Percentiles rank a stretch among this genome's conserved stretches.
These are phyloP conservation scores for Psittacula cyanocephala DNA, from an alignment of 2,113 vertebrate genomes.

Conservation along the genomic window DNA sequence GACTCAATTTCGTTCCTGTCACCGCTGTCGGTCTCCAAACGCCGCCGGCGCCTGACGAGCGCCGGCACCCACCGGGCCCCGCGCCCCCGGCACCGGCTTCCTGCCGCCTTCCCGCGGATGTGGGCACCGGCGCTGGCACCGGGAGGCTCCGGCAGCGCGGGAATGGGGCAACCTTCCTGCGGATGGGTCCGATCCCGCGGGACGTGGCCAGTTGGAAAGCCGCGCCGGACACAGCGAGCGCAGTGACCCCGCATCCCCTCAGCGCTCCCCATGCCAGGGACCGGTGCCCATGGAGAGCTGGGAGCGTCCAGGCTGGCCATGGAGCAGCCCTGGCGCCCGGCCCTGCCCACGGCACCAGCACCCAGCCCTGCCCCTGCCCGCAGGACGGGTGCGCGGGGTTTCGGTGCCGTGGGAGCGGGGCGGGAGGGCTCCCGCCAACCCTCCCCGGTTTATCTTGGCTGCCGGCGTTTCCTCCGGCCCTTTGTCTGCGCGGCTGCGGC, in stretches of 20 bases:
- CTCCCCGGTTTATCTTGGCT: neutral
- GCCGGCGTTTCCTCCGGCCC: neutral
- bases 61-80: neutral
- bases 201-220: neutral
- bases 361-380: neutral
- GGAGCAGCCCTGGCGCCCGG: neutral
- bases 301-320: neutral
- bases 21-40: constrained; percentile 70
- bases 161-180: neutral
- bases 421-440: neutral
- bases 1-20: constrained; percentile 88
- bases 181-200: neutral
- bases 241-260: too few relatives aligned
- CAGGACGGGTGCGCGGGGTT: rapidly evolving
- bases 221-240: neutral
- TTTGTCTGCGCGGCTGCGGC: neutral
- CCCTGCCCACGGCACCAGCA: too few relatives aligned
- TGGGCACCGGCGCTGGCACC: constrained; percentile 7
- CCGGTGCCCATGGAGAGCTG: neutral
- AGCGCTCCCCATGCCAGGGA: too few relatives aligned
- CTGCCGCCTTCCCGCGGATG: constrained; percentile 15
- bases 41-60: neutral
- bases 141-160: neutral
- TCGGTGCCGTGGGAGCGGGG: neutral
- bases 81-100: neutral